These are phyloP conservation scores for Erithacus rubecula DNA, from an alignment of 2,797 vertebrate genomes.

Conservation along the genomic window DNA sequence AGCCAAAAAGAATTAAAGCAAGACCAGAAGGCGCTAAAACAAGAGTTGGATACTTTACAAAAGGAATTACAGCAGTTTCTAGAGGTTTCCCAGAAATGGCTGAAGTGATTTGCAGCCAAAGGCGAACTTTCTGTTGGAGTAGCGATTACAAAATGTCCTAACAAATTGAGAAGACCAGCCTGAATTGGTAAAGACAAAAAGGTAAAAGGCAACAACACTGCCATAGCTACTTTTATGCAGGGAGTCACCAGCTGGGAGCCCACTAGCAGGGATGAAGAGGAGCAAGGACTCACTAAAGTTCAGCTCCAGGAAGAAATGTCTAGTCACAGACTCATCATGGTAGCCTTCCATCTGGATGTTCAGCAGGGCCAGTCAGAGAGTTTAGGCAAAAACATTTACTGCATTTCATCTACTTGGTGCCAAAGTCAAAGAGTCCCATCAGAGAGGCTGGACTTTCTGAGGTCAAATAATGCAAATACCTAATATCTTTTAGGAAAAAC, in stretches of 20 bases:
- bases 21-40: conserved; percentile 26
- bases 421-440: not conserved
- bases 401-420: not conserved
- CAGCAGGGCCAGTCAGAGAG: not conserved
- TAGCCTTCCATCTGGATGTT: not conserved
- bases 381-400: not conserved
- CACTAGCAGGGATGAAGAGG: not conserved
- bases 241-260: not conserved
- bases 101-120: conserved; percentile 23
- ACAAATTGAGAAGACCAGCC: not conserved
- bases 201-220: not conserved
- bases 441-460: not conserved
- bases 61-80: conserved; percentile 43
- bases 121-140: conserved; percentile 11
- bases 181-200: not conserved
- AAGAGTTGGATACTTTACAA: conserved; percentile 50
- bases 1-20: conserved; percentile 44
- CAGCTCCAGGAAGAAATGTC: not conserved
- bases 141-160: not conserved
- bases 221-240: not conserved
- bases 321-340: not conserved
- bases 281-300: not conserved
- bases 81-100: conserved; percentile 31
- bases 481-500: not conserved
- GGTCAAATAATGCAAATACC: not conserved